Conservation (phyloP, 1,140 invertebrate genomes). For the Mya arenaria region DNA sequence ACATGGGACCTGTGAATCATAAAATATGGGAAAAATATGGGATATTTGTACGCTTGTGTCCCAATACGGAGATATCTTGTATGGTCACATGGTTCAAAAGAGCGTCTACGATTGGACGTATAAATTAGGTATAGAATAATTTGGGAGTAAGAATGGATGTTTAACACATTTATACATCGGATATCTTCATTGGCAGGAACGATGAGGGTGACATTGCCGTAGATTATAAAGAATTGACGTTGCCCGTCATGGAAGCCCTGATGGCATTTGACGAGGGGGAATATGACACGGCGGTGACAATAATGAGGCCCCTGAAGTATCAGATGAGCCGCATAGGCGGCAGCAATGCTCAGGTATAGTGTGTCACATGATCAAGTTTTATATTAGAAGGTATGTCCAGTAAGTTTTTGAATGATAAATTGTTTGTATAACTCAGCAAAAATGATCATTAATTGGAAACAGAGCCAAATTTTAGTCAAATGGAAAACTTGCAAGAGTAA, state of each 20-base stretch:
- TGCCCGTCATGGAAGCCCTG: constrained; percentile 76
- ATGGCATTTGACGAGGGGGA: constrained; percentile 76
- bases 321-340: constrained; percentile 82
- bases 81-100: too few species aligned
- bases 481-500: too few species aligned
- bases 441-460: too few species aligned
- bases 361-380: not conserved
- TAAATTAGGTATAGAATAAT: too few species aligned
- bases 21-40: too few species aligned
- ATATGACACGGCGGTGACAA: constrained; percentile 78
- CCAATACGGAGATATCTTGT: too few species aligned
- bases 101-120: too few species aligned
- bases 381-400: not conserved
- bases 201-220: constrained; percentile 57
- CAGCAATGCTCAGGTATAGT: constrained; percentile 83
- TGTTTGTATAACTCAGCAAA: not conserved
- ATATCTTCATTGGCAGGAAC: constrained; percentile 52
- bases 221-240: constrained; percentile 59
- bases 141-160: too few species aligned
- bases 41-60: too few species aligned
- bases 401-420: not conserved
- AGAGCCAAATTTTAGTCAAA: too few species aligned
- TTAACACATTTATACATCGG: not conserved
- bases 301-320: constrained; percentile 80
- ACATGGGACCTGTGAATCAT: too few species aligned